Evolutionary conservation across 2,888 invertebrate genomes (phyloP).

Genomic region (Meghimatium bilineatum): DNA sequence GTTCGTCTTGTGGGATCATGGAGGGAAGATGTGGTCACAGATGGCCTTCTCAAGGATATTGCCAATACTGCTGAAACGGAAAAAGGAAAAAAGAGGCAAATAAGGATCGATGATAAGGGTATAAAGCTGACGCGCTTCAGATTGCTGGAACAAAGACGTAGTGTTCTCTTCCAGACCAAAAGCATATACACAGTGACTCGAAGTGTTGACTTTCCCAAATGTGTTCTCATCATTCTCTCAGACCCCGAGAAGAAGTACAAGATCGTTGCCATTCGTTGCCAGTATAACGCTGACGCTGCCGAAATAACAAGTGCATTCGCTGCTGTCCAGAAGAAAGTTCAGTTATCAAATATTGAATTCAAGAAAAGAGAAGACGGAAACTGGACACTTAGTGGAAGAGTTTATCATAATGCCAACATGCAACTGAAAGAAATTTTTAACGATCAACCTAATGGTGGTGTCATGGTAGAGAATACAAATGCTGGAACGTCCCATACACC

Average conservation of each 20-base stretch:
- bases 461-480: background rate
- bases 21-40: slow-evolving; percentile 60
- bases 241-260: slow-evolving; percentile 56
- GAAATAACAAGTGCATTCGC: slow-evolving; percentile 55
- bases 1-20: slow-evolving; percentile 62
- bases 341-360: slow-evolving; percentile 52
- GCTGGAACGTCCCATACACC: slow-evolving; percentile 6
- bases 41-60: slow-evolving; percentile 57
- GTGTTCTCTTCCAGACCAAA: slow-evolving; percentile 52
- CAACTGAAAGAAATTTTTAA: slow-evolving; percentile 49
- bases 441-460: slow-evolving; percentile 25
- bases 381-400: slow-evolving; percentile 64
- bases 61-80: slow-evolving; percentile 52
- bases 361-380: slow-evolving; percentile 61
- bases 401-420: slow-evolving; percentile 46
- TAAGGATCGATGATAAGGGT: slow-evolving; percentile 59
- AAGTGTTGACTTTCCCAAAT: slow-evolving; percentile 57
- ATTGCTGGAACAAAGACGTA: slow-evolving; percentile 52
- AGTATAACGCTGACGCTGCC: slow-evolving; percentile 57
- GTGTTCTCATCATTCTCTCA: slow-evolving; percentile 60
- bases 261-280: slow-evolving; percentile 61
- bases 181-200: slow-evolving; percentile 61
- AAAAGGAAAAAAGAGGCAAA: slow-evolving; percentile 62
- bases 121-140: slow-evolving; percentile 55
- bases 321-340: slow-evolving; percentile 9